Evolutionary conservation across 2,888 invertebrate genomes (phyloP).

Genomic region (Drosophila neotestacea): DNA sequence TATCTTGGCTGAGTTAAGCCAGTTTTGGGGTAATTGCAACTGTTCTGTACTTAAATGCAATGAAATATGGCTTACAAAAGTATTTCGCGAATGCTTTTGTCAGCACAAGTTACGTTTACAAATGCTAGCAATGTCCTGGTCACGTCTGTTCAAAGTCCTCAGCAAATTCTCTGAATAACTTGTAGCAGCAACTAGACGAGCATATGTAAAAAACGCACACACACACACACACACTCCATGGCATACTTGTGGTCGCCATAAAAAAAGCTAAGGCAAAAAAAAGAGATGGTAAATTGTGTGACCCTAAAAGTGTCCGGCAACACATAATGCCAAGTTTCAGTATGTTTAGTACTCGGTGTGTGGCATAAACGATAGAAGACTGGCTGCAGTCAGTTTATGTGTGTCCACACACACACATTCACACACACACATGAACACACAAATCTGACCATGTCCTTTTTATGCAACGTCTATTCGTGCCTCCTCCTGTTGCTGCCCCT

Average conservation of each 20-base stretch:
- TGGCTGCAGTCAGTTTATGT: constrained; percentile 43
- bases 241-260: constrained; percentile 69
- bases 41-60: constrained; percentile 59
- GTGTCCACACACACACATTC: constrained; percentile 12
- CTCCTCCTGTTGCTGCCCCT: constrained; percentile 5
- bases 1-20: neutral
- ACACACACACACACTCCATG: constrained; percentile 10
- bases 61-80: constrained; percentile 73
- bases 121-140: constrained; percentile 63
- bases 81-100: constrained; percentile 61
- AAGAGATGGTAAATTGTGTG: constrained; percentile 79
- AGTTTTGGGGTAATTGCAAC: constrained; percentile 45
- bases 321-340: constrained; percentile 67
- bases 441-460: constrained; percentile 72
- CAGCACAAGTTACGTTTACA: constrained; percentile 51
- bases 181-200: constrained; percentile 72
- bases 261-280: constrained; percentile 32
- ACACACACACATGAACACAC: constrained; percentile 14
- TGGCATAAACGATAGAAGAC: constrained; percentile 29
- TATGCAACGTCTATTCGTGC: constrained; percentile 42
- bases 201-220: constrained; percentile 66
- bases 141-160: constrained; percentile 29
- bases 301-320: constrained; percentile 78
- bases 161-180: constrained; percentile 68
- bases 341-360: constrained; percentile 32